Evolutionary conservation across 35 echinoderm and acorn worm genomes (phyloP).

Genomic region (Hemicentrotus pulcherrimus): DNA sequence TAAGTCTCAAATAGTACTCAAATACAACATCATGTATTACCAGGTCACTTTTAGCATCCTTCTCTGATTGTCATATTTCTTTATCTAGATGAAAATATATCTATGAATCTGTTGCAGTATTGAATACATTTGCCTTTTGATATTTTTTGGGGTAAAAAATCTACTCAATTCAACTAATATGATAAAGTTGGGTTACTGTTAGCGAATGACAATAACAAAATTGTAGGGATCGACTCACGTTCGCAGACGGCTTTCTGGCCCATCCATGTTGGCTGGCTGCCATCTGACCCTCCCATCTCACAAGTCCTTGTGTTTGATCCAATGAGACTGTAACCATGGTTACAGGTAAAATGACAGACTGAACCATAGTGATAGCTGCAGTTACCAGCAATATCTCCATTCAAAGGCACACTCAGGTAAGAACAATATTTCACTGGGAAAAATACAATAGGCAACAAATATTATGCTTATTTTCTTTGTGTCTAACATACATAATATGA

Average conservation of each 20-base stretch:
- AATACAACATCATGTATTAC: no score
- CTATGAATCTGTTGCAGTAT: no score
- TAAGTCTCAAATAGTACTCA: no score
- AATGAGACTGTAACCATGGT: conserved; percentile 40
- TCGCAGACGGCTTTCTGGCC: conserved; percentile 43
- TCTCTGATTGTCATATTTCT: no score
- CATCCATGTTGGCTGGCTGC: neutral
- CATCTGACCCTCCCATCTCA: neutral
- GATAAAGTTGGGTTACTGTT: no score
- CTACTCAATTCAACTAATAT: no score
- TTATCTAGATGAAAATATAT: no score
- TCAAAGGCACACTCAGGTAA: conserved; percentile 43
- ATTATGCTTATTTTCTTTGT: neutral
- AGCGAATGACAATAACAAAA: neutral
- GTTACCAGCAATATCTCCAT: conserved; percentile 46
- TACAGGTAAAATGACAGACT: conserved; percentile 42
- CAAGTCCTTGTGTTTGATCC: conserved; percentile 40
- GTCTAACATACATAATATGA: neutral
- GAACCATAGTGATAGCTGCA: conserved; percentile 60
- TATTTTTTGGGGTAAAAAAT: no score
- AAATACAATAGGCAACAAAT: conserved; percentile 2
- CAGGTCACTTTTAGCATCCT: no score
- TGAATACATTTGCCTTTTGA: no score
- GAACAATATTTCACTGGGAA: conserved; percentile 52
- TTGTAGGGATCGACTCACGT: conserved; percentile 13